Evolutionary conservation across 1,140 invertebrate species (phyloP).

Genomic region (Aradophagus sp.): DNA sequence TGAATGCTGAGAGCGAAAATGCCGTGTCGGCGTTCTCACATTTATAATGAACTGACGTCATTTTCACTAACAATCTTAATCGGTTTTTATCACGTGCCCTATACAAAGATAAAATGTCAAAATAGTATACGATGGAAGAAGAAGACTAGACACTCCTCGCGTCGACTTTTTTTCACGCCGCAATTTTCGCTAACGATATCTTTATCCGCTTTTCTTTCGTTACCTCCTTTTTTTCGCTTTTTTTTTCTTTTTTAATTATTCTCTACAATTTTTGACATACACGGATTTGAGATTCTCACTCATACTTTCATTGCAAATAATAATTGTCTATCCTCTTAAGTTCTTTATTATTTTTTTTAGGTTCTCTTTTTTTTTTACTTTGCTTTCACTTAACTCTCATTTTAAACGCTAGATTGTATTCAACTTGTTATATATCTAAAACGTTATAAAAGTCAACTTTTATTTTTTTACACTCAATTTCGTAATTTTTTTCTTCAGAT

Average conservation of each 20-base stretch:
- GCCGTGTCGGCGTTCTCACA: slow-evolving; percentile 6
- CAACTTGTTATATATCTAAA: too few species aligned
- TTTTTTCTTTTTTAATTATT: too few species aligned
- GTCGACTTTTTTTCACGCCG: slow-evolving; percentile 14
- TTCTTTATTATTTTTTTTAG: slow-evolving; percentile 11
- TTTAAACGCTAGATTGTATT: too few species aligned
- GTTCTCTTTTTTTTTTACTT: too few species aligned
- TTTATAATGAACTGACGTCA: slow-evolving; percentile 45
- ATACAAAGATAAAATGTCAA: slow-evolving; percentile 46
- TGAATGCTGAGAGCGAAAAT: slow-evolving; percentile 21
- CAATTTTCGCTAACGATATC: too few species aligned
- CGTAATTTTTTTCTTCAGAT: too few species aligned
- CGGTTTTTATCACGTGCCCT: slow-evolving; percentile 43
- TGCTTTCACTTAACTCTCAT: too few species aligned
- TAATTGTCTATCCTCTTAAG: slow-evolving; percentile 7
- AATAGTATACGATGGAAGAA: slow-evolving; percentile 40
- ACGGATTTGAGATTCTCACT: slow-evolving; percentile 10
- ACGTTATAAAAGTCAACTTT: too few species aligned
- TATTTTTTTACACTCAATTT: too few species aligned
- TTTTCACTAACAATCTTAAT: slow-evolving; percentile 39
- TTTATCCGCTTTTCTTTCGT: neutral
- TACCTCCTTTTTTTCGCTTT: neutral
- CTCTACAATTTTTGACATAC: too few species aligned
- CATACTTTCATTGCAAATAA: slow-evolving; percentile 32
- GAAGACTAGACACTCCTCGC: slow-evolving; percentile 36